Evolutionary conservation across 2,888 invertebrate genomes (phyloP).

Genomic region (Cantharis rustica): DNA sequence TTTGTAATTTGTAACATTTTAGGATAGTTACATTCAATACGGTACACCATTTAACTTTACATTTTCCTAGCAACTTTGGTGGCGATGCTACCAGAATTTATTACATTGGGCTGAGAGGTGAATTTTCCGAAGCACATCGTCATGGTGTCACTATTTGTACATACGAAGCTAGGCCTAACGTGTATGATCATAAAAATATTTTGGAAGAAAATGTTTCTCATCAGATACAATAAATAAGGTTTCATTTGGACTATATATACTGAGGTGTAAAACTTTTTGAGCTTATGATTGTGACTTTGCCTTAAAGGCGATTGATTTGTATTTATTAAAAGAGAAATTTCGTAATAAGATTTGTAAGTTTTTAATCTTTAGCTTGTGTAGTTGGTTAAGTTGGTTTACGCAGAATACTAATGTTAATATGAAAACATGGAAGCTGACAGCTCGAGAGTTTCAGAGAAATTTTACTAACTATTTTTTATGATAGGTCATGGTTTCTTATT

Average conservation of each 20-base stretch:
- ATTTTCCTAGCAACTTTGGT: constrained; percentile 90
- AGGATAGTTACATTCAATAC: constrained; percentile 92
- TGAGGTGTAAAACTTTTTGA: not conserved
- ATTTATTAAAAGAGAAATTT: not conserved
- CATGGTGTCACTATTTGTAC: constrained; percentile 92
- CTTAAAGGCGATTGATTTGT: not conserved
- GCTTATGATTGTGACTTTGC: not conserved
- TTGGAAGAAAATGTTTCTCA: constrained; percentile 65
- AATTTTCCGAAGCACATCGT: constrained; percentile 81
- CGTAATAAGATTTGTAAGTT: not conserved
- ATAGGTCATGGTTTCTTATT: no score
- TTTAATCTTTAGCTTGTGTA: no score
- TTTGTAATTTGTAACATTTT: constrained; percentile 47
- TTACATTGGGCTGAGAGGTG: constrained; percentile 95
- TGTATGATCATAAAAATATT: constrained; percentile 81
- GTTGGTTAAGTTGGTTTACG: no score
- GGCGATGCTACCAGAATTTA: constrained; percentile 82
- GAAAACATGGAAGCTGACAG: no score
- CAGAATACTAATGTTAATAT: no score
- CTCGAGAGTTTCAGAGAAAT: no score
- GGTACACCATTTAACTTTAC: constrained; percentile 85
- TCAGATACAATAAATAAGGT: constrained; percentile 58
- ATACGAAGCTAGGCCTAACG: constrained; percentile 86
- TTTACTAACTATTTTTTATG: no score
- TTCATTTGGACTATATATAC: not conserved